phyloP scores from a whole-genome alignment of 2,888 invertebrate species.

The Acrobasis consociella region DNA sequence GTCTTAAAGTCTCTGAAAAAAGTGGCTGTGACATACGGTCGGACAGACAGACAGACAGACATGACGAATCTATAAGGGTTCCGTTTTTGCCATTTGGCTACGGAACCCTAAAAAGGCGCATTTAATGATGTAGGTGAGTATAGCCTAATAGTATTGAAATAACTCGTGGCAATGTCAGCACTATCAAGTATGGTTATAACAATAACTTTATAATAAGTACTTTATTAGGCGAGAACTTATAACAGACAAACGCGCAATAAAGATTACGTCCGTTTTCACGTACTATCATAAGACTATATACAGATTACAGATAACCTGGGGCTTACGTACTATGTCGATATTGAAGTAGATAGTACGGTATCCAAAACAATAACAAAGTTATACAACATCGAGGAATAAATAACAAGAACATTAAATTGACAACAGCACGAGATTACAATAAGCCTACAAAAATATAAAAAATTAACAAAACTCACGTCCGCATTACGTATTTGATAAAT shows the following conservation, averaged over 20 bases:
- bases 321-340: conserved; percentile 41
- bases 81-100: no score
- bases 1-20: no score
- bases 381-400: conserved; percentile 42
- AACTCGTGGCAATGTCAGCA: conserved; percentile 5
- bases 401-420: conserved; percentile 38
- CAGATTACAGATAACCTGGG: conserved; percentile 50
- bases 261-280: conserved; percentile 26
- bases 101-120: no score
- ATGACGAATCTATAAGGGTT: no score
- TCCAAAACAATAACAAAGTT: conserved; percentile 33
- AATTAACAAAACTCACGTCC: not conserved
- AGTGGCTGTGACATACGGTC: no score
- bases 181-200: conserved; percentile 5
- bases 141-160: conserved; percentile 5
- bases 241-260: conserved; percentile 29
- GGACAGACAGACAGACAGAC: no score
- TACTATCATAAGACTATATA: conserved; percentile 25
- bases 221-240: conserved; percentile 1
- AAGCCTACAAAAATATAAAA: not conserved
- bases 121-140: not conserved
- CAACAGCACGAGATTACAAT: not conserved
- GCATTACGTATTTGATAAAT: not conserved
- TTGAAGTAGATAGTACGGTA: conserved; percentile 30
- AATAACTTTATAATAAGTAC: conserved; percentile 1